Evolutionary conservation across 2,113 vertebrate genomes (phyloP), one percentile per base, ranked within the genome.

Genomic region (Apistogramma diplotaenia): DNA sequence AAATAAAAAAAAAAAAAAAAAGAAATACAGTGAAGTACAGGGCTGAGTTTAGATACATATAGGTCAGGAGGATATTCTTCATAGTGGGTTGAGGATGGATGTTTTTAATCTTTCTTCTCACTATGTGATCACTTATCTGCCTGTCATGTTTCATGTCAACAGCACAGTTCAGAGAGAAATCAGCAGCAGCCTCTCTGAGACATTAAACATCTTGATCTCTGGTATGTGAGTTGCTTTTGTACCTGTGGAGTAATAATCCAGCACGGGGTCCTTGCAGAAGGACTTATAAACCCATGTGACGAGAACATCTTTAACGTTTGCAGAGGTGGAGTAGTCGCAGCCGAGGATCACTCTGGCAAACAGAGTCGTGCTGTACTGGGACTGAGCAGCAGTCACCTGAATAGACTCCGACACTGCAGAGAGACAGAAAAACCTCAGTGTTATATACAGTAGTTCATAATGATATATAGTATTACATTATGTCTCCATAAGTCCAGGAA

Each of bases 191-290:
- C 33, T 18, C 10, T 18, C 10, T 33, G 40, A 16, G 43, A 5
- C 57, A 5, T 4, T 15, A 16, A 37, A 23, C 51, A 35, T 5
- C 10, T 55, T 12, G 10, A 1, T 23, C n/a, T 54, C n/a, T 23
- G 10, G 5, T 76, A 46, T 8, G 60, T 15, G 8, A 15, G 19
- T 62, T 35, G 18, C 15, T 3, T 27, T 31, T 76, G 74, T 29
- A 99, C 98, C 95, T 75, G 93, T 93, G 37, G 97, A 96, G 87
- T 97, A 97, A 89, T 97, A 99, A 35, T 99, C 96, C 84, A 99
- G 96, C 65, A 99, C 95, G 1, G 98, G 98, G 84, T 99, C 98
- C 90, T 96, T 97, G 95, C 98, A 99, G 95, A 98, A 99, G 77
- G 97, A 97, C 93, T 99, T 99, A 94, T 59, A 99, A 73, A 84